Evolutionary conservation across 1,140 invertebrate genomes (phyloP).

Genomic region (Lasioglossum albipes): DNA sequence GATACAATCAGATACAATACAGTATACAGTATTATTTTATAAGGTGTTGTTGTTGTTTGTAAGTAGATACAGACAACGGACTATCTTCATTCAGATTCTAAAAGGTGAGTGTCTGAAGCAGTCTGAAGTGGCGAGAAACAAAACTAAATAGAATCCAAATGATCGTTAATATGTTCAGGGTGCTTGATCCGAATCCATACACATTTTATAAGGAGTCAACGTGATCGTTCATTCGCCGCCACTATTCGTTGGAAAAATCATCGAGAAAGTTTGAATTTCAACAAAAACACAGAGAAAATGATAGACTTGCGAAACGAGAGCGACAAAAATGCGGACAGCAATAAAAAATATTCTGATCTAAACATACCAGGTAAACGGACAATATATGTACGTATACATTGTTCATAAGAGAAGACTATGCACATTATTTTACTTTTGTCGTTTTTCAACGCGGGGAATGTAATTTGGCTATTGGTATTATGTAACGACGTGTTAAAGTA

Average conservation of each 20-base stretch:
- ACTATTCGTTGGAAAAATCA: neutral
- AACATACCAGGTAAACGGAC: constrained; percentile 64
- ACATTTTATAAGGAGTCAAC: too few species aligned
- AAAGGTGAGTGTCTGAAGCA: too few species aligned
- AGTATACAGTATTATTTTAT: too few species aligned
- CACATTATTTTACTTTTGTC: neutral
- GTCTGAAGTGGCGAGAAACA: neutral
- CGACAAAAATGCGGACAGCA: constrained; percentile 34
- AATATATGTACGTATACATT: neutral
- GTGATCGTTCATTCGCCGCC: too few species aligned
- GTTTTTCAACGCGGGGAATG: neutral
- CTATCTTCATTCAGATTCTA: neutral
- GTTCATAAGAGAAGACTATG: neutral
- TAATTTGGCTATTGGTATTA: neutral
- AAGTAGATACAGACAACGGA: too few species aligned
- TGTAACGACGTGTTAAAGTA: neutral
- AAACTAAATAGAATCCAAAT: too few species aligned
- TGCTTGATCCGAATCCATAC: too few species aligned
- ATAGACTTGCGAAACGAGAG: constrained; percentile 68
- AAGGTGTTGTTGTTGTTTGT: too few species aligned
- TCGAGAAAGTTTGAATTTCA: neutral
- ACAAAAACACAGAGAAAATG: constrained; percentile 59
- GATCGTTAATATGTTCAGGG: too few species aligned
- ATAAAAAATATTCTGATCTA: constrained; percentile 46
- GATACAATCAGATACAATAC: too few species aligned